Conservation (phyloP, 2,888 invertebrate genomes). For the Tethea ocularis region DNA sequence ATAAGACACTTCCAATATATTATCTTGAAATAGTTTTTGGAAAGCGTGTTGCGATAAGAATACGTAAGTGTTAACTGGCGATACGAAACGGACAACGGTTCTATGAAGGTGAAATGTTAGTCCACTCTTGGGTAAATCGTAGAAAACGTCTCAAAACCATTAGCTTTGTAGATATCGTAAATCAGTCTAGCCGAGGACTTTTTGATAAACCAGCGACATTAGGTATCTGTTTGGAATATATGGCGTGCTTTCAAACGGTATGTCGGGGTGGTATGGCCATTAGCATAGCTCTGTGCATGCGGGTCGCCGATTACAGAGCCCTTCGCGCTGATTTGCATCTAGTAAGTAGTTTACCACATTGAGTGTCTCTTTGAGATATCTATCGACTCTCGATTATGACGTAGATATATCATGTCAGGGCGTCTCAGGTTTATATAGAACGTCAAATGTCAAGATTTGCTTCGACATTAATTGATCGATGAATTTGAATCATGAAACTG, state of each 20-base stretch:
- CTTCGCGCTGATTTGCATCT: background rate
- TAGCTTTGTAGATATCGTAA: background rate
- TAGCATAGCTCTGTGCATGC: background rate
- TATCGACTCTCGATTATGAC: background rate
- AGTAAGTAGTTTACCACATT: background rate
- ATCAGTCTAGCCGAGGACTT: background rate
- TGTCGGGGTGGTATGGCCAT: constrained; percentile 2
- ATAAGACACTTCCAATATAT: background rate
- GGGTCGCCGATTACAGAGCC: background rate
- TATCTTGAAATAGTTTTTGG: constrained; percentile 4
- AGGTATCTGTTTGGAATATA: background rate
- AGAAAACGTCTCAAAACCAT: background rate
- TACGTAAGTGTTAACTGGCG: background rate
- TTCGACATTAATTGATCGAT: too few relatives aligned
- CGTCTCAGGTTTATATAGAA: too few relatives aligned
- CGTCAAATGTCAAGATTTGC: too few relatives aligned
- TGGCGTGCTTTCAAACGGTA: background rate
- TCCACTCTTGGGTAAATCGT: background rate
- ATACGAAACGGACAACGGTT: background rate
- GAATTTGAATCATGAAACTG: too few relatives aligned
- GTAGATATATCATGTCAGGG: background rate
- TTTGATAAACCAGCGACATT: background rate
- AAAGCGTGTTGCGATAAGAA: background rate
- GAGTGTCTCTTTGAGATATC: background rate
- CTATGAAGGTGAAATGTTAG: background rate